Evolutionary conservation across 1,140 invertebrate species (phyloP).

Genomic region (Drosophila fuyamai): DNA sequence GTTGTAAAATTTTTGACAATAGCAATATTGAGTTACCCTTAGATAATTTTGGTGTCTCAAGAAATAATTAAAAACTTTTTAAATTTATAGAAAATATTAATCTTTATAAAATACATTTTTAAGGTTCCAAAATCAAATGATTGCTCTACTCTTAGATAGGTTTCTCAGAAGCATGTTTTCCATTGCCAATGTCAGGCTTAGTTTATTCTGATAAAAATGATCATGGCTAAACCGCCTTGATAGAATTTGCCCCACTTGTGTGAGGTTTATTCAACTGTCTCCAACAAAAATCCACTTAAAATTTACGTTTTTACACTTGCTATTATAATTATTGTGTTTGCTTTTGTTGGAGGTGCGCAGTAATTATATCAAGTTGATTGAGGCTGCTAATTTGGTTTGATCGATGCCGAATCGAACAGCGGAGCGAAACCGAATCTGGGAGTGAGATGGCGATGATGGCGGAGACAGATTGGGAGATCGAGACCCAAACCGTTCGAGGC

Average conservation of each 20-base stretch:
- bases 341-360: background rate
- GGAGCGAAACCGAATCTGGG: conserved; percentile 10
- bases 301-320: conserved; percentile 10
- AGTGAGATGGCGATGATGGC: conserved; percentile 5
- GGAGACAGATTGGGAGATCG: conserved; percentile 13
- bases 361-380: conserved; percentile 8
- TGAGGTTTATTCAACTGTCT: conserved; percentile 9
- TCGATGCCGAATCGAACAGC: conserved; percentile 5
- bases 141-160: too few species aligned
- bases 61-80: too few species aligned
- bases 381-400: conserved; percentile 23
- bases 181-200: background rate
- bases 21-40: too few species aligned
- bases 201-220: conserved; percentile 3
- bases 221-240: conserved; percentile 9
- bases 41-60: too few species aligned
- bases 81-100: too few species aligned
- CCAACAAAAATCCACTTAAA: background rate
- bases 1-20: too few species aligned
- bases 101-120: too few species aligned
- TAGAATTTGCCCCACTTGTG: background rate
- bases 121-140: too few species aligned
- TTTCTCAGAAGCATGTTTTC: background rate
- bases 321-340: conserved; percentile 20
- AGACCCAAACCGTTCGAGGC: conserved; percentile 22